A percentile compares a stretch with the other conserved stretches of the same genome.
Evolutionary conservation across 2,113 vertebrate species (phyloP).

Genomic region (Nematolebias whitei): DNA sequence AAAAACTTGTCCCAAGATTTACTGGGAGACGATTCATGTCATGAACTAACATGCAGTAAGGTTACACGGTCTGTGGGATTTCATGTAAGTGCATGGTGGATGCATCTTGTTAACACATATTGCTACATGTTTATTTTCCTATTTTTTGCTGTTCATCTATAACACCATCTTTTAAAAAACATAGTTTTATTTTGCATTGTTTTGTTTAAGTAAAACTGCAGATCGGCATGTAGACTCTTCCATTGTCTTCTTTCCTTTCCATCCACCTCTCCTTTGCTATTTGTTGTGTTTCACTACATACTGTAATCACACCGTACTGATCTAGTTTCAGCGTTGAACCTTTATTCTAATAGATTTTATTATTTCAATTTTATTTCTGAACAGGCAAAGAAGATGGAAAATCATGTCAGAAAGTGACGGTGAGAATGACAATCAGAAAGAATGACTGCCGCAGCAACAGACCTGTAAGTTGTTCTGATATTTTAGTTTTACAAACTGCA

Average conservation of each 20-base stretch:
- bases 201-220: not conserved
- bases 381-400: constrained; percentile 98
- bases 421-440: constrained; percentile 98
- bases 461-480: constrained; percentile 78
- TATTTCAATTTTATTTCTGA: constrained; percentile 15
- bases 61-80: too few relatives aligned
- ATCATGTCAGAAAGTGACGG: constrained; percentile 97
- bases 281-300: not conserved
- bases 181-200: not conserved
- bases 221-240: constrained; percentile 7
- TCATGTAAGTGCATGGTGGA: too few relatives aligned
- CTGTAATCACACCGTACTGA: too few relatives aligned
- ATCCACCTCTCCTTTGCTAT: not conserved
- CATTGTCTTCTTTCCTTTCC: not conserved
- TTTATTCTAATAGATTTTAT: constrained; percentile 2
- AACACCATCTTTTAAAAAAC: too few relatives aligned
- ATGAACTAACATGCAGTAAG: too few relatives aligned
- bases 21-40: too few relatives aligned
- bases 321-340: too few relatives aligned
- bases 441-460: constrained; percentile 96
- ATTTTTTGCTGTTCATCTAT: too few relatives aligned
- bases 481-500: not conserved
- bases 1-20: too few relatives aligned
- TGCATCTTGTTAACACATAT: too few relatives aligned
- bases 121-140: too few relatives aligned